These are phyloP conservation scores for Pseudocheirus occidentalis DNA, from an alignment of 2,797 vertebrate genomes.

Conservation along the genomic window DNA sequence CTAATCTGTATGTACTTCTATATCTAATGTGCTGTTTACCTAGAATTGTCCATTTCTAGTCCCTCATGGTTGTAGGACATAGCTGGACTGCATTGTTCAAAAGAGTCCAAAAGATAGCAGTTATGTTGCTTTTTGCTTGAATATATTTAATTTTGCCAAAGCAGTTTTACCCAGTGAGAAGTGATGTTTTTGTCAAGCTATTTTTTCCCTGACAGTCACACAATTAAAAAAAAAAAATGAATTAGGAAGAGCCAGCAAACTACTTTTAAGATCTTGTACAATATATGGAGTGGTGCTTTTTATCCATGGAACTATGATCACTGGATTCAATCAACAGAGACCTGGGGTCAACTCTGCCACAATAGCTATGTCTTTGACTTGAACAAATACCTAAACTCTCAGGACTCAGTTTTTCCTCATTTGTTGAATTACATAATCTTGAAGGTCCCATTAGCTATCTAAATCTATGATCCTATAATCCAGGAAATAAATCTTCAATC, in stretches of 20 bases:
- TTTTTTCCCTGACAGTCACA: slow-evolving; percentile 44
- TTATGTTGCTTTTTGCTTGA: neutral
- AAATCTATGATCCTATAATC: neutral
- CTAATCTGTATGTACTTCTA: slow-evolving; percentile 1
- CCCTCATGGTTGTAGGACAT: neutral
- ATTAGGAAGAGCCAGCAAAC: slow-evolving; percentile 68
- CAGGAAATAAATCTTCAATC: slow-evolving; percentile 76
- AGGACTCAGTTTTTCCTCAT: neutral
- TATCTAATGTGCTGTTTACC: slow-evolving; percentile 36
- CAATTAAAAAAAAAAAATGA: slow-evolving; percentile 68
- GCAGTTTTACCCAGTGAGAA: slow-evolving; percentile 44
- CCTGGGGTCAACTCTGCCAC: neutral
- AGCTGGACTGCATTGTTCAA: neutral
- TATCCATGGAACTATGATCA: neutral
- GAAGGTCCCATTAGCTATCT: neutral
- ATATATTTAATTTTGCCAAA: neutral
- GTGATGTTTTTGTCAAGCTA: slow-evolving; percentile 7
- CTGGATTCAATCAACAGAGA: neutral
- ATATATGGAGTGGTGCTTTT: slow-evolving; percentile 73
- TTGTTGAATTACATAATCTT: neutral
- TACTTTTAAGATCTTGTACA: slow-evolving; percentile 70
- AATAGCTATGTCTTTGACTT: neutral
- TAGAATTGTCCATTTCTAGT: neutral
- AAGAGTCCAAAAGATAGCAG: slow-evolving; percentile 1
- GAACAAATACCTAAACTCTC: neutral